Conservation (phyloP, 1,140 invertebrate genomes). For the Saccostrea cuccullata region DNA sequence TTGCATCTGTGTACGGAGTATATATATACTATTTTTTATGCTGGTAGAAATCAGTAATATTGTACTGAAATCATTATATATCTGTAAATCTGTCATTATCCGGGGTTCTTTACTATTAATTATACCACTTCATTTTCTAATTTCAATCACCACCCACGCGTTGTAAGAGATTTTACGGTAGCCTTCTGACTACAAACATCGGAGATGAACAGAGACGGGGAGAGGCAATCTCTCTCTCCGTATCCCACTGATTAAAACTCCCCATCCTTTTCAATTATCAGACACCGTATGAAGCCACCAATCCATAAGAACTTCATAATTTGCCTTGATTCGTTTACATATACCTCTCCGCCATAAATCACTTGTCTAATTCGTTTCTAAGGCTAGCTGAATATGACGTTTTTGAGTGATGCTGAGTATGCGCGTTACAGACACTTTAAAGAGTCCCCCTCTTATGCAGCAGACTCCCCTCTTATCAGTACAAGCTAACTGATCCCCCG, state of each 20-base stretch:
- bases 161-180: not conserved
- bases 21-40: too few species aligned
- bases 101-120: too few species aligned
- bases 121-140: too few species aligned
- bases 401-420: not conserved
- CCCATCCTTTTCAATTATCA: constrained; percentile 17
- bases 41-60: too few species aligned
- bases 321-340: constrained; percentile 24
- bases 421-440: not conserved
- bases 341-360: not conserved
- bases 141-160: not conserved
- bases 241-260: constrained; percentile 1
- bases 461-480: constrained; percentile 11
- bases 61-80: too few species aligned
- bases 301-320: constrained; percentile 28
- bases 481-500: not conserved
- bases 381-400: not conserved
- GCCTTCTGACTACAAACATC: not conserved
- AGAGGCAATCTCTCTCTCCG: not conserved
- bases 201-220: not conserved
- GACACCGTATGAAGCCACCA: not conserved
- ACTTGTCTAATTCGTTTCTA: constrained; percentile 5
- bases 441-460: not conserved
- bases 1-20: too few species aligned
- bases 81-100: too few species aligned